These are phyloP conservation scores for Drosophila kurseongensis DNA, from an alignment of 1,140 invertebrate species.

Conservation along the genomic window DNA sequence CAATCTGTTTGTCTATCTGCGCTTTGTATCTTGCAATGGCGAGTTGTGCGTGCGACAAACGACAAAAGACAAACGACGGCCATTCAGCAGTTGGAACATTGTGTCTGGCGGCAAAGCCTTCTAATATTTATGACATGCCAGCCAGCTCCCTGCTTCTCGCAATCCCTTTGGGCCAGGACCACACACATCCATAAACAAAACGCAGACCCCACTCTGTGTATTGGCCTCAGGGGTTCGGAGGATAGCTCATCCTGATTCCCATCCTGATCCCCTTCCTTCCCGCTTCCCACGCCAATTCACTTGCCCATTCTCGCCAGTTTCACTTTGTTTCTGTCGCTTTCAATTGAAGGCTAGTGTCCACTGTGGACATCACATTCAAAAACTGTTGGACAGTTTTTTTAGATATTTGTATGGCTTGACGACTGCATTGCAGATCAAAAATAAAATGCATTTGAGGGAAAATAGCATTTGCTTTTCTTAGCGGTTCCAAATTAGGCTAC, in stretches of 20 bases:
- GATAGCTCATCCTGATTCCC: background rate
- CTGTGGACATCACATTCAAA: no score
- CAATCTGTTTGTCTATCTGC: conserved; percentile 76
- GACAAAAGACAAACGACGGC: conserved; percentile 23
- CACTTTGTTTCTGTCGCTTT: conserved; percentile 1
- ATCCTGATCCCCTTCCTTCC: background rate
- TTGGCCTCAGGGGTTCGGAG: background rate
- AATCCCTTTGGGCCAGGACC: conserved; percentile 22
- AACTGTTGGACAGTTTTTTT: no score
- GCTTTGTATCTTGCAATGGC: conserved; percentile 61
- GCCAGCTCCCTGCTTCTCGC: conserved; percentile 2
- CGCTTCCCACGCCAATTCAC: background rate
- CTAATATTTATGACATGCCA: conserved; percentile 74
- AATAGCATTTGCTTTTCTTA: no score
- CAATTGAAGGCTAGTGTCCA: background rate
- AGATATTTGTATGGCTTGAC: no score
- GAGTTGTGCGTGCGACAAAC: conserved; percentile 42
- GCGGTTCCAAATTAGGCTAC: no score
- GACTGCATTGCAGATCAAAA: no score
- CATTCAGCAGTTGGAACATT: conserved; percentile 4
- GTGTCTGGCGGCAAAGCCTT: conserved; percentile 46
- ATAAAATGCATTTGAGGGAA: no score
- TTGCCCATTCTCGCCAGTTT: background rate
- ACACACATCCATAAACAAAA: conserved; percentile 37
- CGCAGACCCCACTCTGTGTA: conserved; percentile 10